These are phyloP conservation scores for Lasiurus borealis DNA, from an alignment of 2,113 vertebrate species.

Conservation along the genomic window DNA sequence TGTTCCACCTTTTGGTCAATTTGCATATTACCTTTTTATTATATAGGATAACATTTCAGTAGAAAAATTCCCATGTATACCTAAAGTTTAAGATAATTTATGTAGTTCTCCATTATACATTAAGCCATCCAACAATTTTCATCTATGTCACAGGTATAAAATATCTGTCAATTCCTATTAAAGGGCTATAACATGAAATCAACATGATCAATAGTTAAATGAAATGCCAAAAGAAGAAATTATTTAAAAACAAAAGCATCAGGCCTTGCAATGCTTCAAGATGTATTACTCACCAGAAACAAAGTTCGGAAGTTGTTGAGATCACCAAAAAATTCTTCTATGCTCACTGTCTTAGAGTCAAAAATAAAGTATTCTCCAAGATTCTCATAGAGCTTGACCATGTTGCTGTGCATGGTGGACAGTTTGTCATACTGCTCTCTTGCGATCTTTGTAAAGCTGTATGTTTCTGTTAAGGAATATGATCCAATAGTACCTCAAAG, in stretches of 20 bases:
- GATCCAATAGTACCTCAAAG: constrained; percentile 9
- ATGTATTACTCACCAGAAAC: constrained; percentile 93
- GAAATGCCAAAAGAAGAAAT: background rate
- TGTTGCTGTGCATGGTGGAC: constrained; percentile 97
- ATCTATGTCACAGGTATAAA: constrained; percentile 60
- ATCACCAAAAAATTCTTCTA: constrained; percentile 97
- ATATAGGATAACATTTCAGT: background rate
- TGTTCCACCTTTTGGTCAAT: too few species aligned
- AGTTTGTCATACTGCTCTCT: constrained; percentile 97
- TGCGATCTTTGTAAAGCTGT: constrained; percentile 95
- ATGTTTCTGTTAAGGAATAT: constrained; percentile 90
- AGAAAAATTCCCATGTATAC: constrained; percentile 5
- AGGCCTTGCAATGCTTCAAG: background rate
- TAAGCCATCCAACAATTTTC: constrained; percentile 68
- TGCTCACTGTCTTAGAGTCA: constrained; percentile 91
- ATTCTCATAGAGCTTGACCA: constrained; percentile 96
- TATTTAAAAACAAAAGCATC: background rate
- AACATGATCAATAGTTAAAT: background rate
- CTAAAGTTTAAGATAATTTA: constrained; percentile 63
- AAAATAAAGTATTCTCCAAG: constrained; percentile 96
- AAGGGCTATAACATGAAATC: constrained; percentile 67
- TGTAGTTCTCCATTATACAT: constrained; percentile 32
- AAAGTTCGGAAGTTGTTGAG: constrained; percentile 94
- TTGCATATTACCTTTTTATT: too few species aligned
- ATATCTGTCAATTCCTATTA: constrained; percentile 45